Base-by-base conservation (phyloP, 2,888 invertebrate genomes). In the Hirtodrosophila histrioides region DNA sequence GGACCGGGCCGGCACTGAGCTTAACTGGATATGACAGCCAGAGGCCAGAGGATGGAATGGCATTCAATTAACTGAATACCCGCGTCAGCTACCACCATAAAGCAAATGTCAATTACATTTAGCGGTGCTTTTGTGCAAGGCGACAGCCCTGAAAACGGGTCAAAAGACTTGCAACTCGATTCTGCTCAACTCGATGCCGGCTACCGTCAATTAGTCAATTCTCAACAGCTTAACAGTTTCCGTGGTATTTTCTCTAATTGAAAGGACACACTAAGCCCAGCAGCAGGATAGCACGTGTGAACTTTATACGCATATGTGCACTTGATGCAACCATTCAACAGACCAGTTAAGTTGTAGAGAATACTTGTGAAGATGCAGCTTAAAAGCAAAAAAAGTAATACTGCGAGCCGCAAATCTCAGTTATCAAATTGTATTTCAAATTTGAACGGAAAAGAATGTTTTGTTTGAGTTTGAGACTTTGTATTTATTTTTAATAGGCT, bases 31-130 rank as follows among this genome's bases (percentile, higher is more conserved):
- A 37, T 12, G 41, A 40, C 48, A 49, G 46, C 35, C 39, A 46
- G 24, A 7, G 11, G 55, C 27, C 12, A 9, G 44, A 29, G 49
- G 49, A 29, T 64, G 66, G 46, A 53, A 40, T 67, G 62, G 60
- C 76, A 73, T 82, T 81, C 76, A 85, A 81, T 82, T 79, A 81
- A 79, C 72, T 81, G 45, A 69, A 78, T 80, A 60, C 58, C 46
- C 48, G 58, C 46, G 40, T 27, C 40, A 37, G 51, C 33, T 23
- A 50, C 36, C 51, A 62, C 41, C 48, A 78, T 62, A 67, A 55
- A 67, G 68, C 64, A 66, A 80, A 70, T 60, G 69, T 69, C 84
- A 77, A 66, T 58, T 80, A 69, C 75, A 75, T 55, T 54, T 49
- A 24, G 50, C 44, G 40, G 8, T 62, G 45, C 68, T 55, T 72